These are phyloP conservation scores for Glomeris marginata DNA, from an alignment of 2,888 invertebrate species.

Conservation along the genomic window DNA sequence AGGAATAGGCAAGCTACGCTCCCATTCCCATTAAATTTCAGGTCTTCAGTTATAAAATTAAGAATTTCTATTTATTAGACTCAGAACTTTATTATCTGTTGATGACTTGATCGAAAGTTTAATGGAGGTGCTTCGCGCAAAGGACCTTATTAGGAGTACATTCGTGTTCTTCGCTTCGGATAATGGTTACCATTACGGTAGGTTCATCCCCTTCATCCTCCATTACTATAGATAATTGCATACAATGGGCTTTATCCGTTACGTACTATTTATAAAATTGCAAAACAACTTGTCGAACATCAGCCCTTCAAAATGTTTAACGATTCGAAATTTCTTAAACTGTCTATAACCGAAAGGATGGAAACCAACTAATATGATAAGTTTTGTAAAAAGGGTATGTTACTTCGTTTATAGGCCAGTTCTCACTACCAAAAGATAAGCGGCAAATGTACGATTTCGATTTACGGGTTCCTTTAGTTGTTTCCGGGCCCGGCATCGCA, in stretches of 20 bases:
- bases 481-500: constrained; percentile 54
- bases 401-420: constrained; percentile 49
- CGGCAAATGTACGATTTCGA: constrained; percentile 83
- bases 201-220: too few species aligned
- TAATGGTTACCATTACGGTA: constrained; percentile 80
- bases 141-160: constrained; percentile 49
- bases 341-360: too few species aligned
- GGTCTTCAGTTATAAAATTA: too few species aligned
- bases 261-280: too few species aligned
- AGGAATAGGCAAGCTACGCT: constrained; percentile 11
- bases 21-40: too few species aligned
- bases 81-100: constrained; percentile 55
- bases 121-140: constrained; percentile 39
- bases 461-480: constrained; percentile 62
- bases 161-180: constrained; percentile 75
- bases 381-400: too few species aligned
- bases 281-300: too few species aligned
- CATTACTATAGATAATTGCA: too few species aligned
- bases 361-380: too few species aligned
- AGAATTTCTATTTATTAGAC: background rate
- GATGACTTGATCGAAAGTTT: constrained; percentile 65
- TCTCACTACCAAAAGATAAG: constrained; percentile 74
- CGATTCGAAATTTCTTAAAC: too few species aligned
- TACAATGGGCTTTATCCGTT: too few species aligned
- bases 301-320: too few species aligned